Evolutionary conservation across 2,113 vertebrate genomes (phyloP), one percentile per base, ranked within the genome.

Genomic region (Mionectes macconnelli): DNA sequence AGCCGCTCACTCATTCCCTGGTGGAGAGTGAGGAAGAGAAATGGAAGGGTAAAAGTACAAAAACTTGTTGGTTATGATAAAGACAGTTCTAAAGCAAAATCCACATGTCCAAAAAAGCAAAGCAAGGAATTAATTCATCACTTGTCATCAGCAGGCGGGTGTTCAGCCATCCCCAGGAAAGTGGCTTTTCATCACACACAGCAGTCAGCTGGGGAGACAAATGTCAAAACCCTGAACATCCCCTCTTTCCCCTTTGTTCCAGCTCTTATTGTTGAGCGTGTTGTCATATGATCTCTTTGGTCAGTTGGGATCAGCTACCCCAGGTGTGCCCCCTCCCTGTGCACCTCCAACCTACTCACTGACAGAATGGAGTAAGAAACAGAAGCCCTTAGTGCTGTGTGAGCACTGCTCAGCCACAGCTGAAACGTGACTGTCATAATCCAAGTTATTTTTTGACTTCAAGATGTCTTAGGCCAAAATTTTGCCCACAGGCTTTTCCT

Each of bases 261-360:
- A 28, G 10, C 2, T n/a, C 59, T 75, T 25, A 8, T 3, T 21
- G n/a, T 9, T 39, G 19, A 45, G 19, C 4, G 25, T 39, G 50
- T 4, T 4, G 4, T 11, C 37, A n/a, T 14, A 13, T 20, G 18
- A 37, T 42, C 15, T 27, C 7, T 73, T 37, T 31, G 21, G 3
- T 37, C n/a, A 55, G 2, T 0, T 81, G 23, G 12, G 20, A 19
- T 59, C 28, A 57, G 12, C 25, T 27, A 3, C 50, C 20, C 30
- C 4, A 1, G 1, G 5, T 33, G 4, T 83, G 31, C 59, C 31
- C 17, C 33, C 14, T 49, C 13, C 30, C 60, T 59, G 14, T 22
- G 7, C 11, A 3, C 6, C 9, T 45, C 31, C 45, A 66, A 2
- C 4, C 19, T 45, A 7, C 14, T 23, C 4, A 0, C 28, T 50